phyloP scores from a whole-genome alignment of 1,140 invertebrate genomes.

The Akabosia matsudoensis region DNA sequence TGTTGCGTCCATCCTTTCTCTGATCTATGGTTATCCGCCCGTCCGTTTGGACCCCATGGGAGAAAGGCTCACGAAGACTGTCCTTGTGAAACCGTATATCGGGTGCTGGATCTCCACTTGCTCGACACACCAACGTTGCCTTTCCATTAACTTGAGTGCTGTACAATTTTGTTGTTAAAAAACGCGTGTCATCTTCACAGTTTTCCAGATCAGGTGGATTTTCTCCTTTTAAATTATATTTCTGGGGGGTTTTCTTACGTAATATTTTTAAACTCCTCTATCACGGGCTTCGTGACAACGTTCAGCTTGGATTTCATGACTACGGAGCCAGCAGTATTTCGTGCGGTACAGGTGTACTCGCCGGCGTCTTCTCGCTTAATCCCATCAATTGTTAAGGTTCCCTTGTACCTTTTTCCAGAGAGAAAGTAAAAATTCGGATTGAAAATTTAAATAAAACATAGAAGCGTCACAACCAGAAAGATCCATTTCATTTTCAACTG shows the following conservation, averaged over 20 bases:
- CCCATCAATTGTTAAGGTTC: slow-evolving; percentile 68
- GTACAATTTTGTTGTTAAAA: no score
- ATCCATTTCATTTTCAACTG: background rate
- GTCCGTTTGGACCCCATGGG: slow-evolving; percentile 47
- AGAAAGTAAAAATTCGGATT: background rate
- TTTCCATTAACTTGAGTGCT: slow-evolving; percentile 40
- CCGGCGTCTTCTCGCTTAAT: slow-evolving; percentile 74
- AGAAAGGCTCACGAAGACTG: slow-evolving; percentile 46
- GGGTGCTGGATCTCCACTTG: slow-evolving; percentile 64
- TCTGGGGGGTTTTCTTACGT: slow-evolving; percentile 55
- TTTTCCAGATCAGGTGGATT: background rate
- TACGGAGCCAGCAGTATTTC: slow-evolving; percentile 71
- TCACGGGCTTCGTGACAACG: slow-evolving; percentile 70
- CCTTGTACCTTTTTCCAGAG: slow-evolving; percentile 47
- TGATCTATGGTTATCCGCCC: slow-evolving; percentile 49
- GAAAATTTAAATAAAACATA: background rate
- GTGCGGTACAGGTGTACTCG: slow-evolving; percentile 75
- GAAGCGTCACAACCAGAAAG: no score
- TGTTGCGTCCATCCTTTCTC: slow-evolving; percentile 36
- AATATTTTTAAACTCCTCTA: slow-evolving; percentile 72
- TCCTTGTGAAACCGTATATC: slow-evolving; percentile 65
- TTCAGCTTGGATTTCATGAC: slow-evolving; percentile 62
- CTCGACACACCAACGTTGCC: slow-evolving; percentile 50
- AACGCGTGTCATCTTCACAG: background rate
- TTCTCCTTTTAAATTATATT: background rate